Conservation (phyloP, 2,888 invertebrate genomes). For the Tortricodes alternella region DNA sequence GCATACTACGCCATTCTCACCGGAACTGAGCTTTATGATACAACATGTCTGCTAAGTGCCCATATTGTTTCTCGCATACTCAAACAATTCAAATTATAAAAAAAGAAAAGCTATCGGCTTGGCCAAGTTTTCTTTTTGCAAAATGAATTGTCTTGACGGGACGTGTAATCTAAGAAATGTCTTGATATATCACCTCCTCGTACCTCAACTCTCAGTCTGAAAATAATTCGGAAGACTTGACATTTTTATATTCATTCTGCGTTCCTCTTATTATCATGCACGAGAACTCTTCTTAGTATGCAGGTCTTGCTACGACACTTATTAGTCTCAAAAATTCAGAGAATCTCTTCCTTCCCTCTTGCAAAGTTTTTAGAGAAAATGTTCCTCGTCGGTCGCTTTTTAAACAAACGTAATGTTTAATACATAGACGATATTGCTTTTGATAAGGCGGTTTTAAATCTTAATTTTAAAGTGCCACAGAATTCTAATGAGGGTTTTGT, state of each 20-base stretch:
- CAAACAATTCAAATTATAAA: not conserved
- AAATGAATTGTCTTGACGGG: slow-evolving; percentile 21
- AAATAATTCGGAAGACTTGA: slow-evolving; percentile 65
- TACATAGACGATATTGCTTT: slow-evolving; percentile 79
- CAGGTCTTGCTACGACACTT: slow-evolving; percentile 70
- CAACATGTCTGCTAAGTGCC: slow-evolving; percentile 12
- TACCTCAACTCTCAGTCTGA: slow-evolving; percentile 43
- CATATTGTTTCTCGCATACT: slow-evolving; percentile 3
- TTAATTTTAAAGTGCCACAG: slow-evolving; percentile 79
- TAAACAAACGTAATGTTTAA: slow-evolving; percentile 76
- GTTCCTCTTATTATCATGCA: slow-evolving; percentile 72
- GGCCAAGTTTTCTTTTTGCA: slow-evolving; percentile 7
- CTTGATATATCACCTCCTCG: slow-evolving; percentile 24
- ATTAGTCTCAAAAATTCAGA: slow-evolving; percentile 80
- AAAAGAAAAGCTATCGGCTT: not conserved
- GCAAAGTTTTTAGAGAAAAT: slow-evolving; percentile 65
- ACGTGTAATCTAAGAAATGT: slow-evolving; percentile 23
- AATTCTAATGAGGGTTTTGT: slow-evolving; percentile 78
- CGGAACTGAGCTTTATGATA: slow-evolving; percentile 12
- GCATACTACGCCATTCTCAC: slow-evolving; percentile 3
- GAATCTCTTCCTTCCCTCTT: slow-evolving; percentile 60
- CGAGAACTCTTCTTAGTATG: slow-evolving; percentile 75
- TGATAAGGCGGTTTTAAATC: slow-evolving; percentile 81
- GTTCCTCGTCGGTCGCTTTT: slow-evolving; percentile 64
- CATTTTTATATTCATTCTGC: slow-evolving; percentile 73